phyloP scores from a whole-genome alignment of 2,888 invertebrate species.

The Machimus rusticus region DNA sequence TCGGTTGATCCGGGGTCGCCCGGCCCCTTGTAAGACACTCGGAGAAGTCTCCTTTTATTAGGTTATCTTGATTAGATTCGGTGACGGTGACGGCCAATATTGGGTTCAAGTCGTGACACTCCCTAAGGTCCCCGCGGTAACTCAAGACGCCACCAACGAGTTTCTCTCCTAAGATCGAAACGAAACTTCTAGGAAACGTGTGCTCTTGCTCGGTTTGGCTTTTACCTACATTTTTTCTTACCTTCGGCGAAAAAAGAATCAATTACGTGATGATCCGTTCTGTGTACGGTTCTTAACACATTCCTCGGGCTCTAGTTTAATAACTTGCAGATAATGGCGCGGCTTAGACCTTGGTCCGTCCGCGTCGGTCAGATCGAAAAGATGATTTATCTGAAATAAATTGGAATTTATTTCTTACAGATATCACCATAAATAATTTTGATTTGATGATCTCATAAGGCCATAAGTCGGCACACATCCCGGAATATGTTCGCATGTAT shows the following conservation, averaged over 20 bases:
- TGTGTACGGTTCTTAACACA: slow-evolving; percentile 10
- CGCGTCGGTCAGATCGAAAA: neutral
- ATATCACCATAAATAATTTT: slow-evolving; percentile 8
- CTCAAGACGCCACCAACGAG: neutral
- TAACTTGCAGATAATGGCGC: slow-evolving; percentile 19
- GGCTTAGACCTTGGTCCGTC: slow-evolving; percentile 19
- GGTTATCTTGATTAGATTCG: slow-evolving; percentile 8
- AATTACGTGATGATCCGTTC: neutral
- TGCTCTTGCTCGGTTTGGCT: neutral
- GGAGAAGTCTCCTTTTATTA: neutral
- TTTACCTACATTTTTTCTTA: neutral
- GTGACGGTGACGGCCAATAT: neutral
- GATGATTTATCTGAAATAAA: slow-evolving; percentile 28
- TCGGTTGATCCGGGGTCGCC: neutral
- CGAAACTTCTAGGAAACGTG: neutral
- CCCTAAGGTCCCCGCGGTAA: slow-evolving; percentile 4
- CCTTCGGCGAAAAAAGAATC: neutral
- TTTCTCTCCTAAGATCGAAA: neutral
- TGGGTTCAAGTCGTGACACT: slow-evolving; percentile 25
- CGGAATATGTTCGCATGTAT: neutral
- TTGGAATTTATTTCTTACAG: slow-evolving; percentile 15
- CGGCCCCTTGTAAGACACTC: neutral
- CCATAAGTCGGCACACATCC: neutral
- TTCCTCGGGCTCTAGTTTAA: neutral
- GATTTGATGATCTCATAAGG: slow-evolving; percentile 10